Conservation (phyloP, 2,888 invertebrate species). For the Lycia hirtaria region DNA sequence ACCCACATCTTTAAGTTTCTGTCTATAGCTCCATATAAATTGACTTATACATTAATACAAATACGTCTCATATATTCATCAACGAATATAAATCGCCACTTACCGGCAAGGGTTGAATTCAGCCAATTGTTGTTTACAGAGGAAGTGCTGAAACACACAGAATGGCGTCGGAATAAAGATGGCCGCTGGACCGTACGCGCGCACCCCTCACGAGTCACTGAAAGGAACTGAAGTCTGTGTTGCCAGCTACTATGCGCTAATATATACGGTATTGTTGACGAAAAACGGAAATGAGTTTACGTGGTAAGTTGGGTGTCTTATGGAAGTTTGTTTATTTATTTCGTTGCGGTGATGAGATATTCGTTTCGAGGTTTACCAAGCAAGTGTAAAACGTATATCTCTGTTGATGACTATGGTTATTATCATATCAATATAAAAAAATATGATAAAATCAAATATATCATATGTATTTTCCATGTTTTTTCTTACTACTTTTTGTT, state of each 20-base stretch:
- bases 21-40: no score
- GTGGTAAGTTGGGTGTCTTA: slow-evolving; percentile 1
- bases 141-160: slow-evolving; percentile 54
- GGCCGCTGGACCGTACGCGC: slow-evolving; percentile 58
- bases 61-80: background rate
- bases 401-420: no score
- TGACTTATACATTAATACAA: background rate
- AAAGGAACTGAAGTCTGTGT: slow-evolving; percentile 51
- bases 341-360: slow-evolving; percentile 8
- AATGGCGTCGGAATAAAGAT: slow-evolving; percentile 65
- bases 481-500: no score
- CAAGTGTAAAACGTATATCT: no score
- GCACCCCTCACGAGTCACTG: slow-evolving; percentile 67
- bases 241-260: slow-evolving; percentile 17
- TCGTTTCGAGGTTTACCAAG: no score
- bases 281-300: slow-evolving; percentile 8
- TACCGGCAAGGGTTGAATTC: slow-evolving; percentile 24
- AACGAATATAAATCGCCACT: slow-evolving; percentile 23
- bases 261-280: slow-evolving; percentile 10
- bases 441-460: no score
- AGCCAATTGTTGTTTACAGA: slow-evolving; percentile 44
- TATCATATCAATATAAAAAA: no score
- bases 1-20: slow-evolving; percentile 23
- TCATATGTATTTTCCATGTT: no score
- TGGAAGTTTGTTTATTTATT: slow-evolving; percentile 6